phyloP scores from a whole-genome alignment of 2,888 invertebrate genomes.

The Enchytraeus crypticus region DNA sequence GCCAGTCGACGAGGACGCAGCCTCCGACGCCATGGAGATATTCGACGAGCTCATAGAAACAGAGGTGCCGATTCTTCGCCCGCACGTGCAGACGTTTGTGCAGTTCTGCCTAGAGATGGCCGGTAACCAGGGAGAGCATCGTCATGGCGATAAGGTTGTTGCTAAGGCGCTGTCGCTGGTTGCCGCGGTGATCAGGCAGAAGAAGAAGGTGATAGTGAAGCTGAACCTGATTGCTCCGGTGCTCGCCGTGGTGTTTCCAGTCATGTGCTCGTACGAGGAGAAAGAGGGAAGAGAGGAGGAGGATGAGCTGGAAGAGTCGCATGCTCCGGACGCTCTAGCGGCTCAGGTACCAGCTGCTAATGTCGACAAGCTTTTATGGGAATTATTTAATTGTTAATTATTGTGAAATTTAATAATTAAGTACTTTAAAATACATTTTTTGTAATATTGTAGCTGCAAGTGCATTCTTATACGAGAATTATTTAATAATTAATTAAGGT shows the following conservation, averaged over 20 bases:
- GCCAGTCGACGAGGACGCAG: constrained; percentile 52
- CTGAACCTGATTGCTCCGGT: constrained; percentile 64
- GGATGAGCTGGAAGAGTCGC: constrained; percentile 54
- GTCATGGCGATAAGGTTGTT: constrained; percentile 59
- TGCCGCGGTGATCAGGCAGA: constrained; percentile 60
- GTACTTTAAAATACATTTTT: too few species aligned
- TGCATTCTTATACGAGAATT: too few species aligned
- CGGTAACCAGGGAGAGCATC: not conserved
- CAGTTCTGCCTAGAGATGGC: constrained; percentile 58
- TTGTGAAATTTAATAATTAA: too few species aligned
- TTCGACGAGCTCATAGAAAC: constrained; percentile 59
- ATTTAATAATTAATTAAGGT: too few species aligned
- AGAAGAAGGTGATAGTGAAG: constrained; percentile 66
- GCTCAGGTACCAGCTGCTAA: too few species aligned
- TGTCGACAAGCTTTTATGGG: too few species aligned
- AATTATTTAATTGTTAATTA: constrained; percentile 10
- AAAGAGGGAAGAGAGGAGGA: constrained; percentile 59
- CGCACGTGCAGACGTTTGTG: constrained; percentile 59
- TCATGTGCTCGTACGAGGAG: constrained; percentile 60
- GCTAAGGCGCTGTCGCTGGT: constrained; percentile 63
- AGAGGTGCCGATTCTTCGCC: constrained; percentile 57
- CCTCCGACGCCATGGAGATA: constrained; percentile 58
- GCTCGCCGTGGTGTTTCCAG: constrained; percentile 59
- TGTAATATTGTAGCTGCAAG: too few species aligned
- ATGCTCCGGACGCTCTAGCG: constrained; percentile 61